phyloP scores from a whole-genome alignment of 2,888 invertebrate species.

The Volucella bombylans region DNA sequence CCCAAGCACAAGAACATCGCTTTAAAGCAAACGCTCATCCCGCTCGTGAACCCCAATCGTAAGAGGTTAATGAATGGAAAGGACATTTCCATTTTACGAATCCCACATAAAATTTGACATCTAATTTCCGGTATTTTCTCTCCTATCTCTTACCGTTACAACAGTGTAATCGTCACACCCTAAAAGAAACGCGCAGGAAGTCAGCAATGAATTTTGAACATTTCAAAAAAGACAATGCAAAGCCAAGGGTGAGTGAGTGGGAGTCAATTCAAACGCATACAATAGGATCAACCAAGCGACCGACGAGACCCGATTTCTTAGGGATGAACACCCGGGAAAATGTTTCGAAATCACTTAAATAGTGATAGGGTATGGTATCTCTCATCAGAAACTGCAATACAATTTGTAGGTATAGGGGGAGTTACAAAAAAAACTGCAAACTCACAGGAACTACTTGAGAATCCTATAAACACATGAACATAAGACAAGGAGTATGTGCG shows the following conservation, averaged over 20 bases:
- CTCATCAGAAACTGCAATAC: conserved; percentile 23
- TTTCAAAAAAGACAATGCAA: conserved; percentile 14
- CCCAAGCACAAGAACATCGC: conserved; percentile 16
- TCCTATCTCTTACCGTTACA: conserved; percentile 14
- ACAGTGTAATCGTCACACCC: conserved; percentile 57
- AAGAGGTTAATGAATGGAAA: conserved; percentile 75
- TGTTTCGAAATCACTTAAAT: conserved; percentile 57
- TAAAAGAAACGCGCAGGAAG: conserved; percentile 61
- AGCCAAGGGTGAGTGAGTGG: conserved; percentile 47
- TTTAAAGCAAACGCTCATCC: conserved; percentile 6
- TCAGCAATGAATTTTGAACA: conserved; percentile 31
- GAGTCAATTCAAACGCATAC: conserved; percentile 56
- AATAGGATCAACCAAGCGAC: conserved; percentile 31
- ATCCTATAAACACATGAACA: conserved; percentile 14
- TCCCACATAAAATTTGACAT: conserved; percentile 83
- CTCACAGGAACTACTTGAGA: conserved; percentile 55
- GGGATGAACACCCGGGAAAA: conserved; percentile 34
- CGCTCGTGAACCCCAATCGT: conserved; percentile 50
- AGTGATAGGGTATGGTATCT: background rate
- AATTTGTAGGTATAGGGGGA: conserved; percentile 6
- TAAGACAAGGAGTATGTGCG: conserved; percentile 8
- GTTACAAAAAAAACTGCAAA: conserved; percentile 36
- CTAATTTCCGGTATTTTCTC: conserved; percentile 80
- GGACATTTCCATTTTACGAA: conserved; percentile 79
- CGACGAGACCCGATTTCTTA: background rate